Percentiles rank a stretch among this genome's conserved stretches.
Conservation (phyloP, 2,888 invertebrate genomes). For the Drosophila nr. fundita region DNA sequence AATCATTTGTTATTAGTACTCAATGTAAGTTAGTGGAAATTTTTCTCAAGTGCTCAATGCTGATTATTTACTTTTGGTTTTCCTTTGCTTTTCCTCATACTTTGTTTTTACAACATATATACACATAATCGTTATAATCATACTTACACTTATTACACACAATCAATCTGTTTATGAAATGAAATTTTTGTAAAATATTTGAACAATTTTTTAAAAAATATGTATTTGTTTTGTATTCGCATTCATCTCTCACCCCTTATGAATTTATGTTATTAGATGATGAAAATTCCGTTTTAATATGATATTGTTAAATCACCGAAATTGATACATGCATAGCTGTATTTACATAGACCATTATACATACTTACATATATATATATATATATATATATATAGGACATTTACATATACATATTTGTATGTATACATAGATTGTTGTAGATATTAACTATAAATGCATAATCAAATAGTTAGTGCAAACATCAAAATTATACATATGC, state of each 20-base stretch:
- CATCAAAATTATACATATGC: slow-evolving; percentile 48
- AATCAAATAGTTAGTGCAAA: slow-evolving; percentile 45
- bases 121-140: slow-evolving; percentile 34
- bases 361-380: slow-evolving; percentile 7
- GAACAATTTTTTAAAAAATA: slow-evolving; percentile 3
- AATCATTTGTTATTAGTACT: slow-evolving; percentile 37
- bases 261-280: slow-evolving; percentile 25
- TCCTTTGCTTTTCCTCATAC: neutral
- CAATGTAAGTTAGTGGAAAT: slow-evolving; percentile 43
- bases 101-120: slow-evolving; percentile 15
- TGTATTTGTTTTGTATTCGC: slow-evolving; percentile 16
- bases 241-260: slow-evolving; percentile 3
- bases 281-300: slow-evolving; percentile 33
- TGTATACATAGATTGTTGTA: slow-evolving; percentile 50
- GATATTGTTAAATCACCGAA: slow-evolving; percentile 40
- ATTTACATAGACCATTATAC: slow-evolving; percentile 19
- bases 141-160: slow-evolving; percentile 36
- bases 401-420: slow-evolving; percentile 9
- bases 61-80: slow-evolving; percentile 7
- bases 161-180: slow-evolving; percentile 41
- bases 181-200: slow-evolving; percentile 11
- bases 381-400: slow-evolving; percentile 5
- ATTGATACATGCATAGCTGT: slow-evolving; percentile 34
- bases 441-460: slow-evolving; percentile 60
- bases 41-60: slow-evolving; percentile 45